phyloP scores from a whole-genome alignment of 2,113 vertebrate species.

The Sitta europaea region DNA sequence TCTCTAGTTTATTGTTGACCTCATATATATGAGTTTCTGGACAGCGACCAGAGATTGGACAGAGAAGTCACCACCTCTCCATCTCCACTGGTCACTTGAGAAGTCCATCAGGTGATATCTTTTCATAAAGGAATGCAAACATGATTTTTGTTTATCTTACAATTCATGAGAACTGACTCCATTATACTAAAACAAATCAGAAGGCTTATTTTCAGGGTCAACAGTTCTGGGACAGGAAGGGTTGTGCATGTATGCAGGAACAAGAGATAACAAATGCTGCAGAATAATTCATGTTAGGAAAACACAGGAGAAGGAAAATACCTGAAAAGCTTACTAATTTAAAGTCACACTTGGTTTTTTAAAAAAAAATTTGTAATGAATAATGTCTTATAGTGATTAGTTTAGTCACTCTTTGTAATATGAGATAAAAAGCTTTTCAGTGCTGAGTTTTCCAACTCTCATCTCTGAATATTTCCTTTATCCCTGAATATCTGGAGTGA shows the following conservation, averaged over 20 bases:
- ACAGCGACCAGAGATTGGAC: no score
- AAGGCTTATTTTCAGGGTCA: no score
- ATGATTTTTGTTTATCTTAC: no score
- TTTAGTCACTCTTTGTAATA: neutral
- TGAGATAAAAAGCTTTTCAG: neutral
- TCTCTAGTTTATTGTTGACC: no score
- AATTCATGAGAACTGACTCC: no score
- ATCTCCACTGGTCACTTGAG: no score
- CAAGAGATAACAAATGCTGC: neutral
- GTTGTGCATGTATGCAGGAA: neutral
- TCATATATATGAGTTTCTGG: no score
- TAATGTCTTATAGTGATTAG: neutral
- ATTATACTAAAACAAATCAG: no score
- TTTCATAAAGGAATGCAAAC: no score
- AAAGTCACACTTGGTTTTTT: neutral
- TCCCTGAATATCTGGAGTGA: neutral
- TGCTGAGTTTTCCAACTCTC: neutral
- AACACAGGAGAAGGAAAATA: neutral
- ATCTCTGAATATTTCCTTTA: neutral
- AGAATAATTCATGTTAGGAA: neutral
- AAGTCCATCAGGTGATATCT: no score
- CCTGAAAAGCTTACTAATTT: neutral
- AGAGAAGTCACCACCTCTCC: no score
- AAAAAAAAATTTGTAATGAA: neutral
- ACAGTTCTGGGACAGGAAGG: neutral